Evolutionary conservation across 2,113 vertebrate genomes (phyloP).

Genomic region (Gavialis gangeticus): DNA sequence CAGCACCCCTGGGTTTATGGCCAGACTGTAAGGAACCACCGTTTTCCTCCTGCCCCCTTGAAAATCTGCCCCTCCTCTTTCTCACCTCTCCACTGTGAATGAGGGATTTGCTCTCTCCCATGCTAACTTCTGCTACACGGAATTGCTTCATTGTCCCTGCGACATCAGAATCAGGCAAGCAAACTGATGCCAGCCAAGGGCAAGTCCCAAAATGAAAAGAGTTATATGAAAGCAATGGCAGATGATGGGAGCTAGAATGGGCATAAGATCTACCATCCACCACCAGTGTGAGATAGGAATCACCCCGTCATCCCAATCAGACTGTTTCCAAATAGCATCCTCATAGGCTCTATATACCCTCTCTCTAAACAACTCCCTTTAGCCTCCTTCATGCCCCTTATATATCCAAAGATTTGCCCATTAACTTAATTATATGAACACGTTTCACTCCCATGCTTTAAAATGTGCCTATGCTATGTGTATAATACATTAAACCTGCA

Average conservation of each 20-base stretch:
- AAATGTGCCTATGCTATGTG: constrained; percentile 55
- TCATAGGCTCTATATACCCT: background rate
- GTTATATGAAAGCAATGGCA: background rate
- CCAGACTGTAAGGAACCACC: background rate
- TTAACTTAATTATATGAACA: constrained; percentile 68
- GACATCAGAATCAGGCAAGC: background rate
- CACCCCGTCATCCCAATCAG: background rate
- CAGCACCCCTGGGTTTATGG: background rate
- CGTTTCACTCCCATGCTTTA: constrained; percentile 14
- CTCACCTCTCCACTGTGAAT: background rate
- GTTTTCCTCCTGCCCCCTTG: background rate
- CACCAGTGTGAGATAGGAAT: background rate
- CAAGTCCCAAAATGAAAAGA: background rate
- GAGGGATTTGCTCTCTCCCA: background rate
- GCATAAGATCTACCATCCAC: background rate
- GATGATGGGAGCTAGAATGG: background rate
- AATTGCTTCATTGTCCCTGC: background rate
- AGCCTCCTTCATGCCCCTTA: constrained; percentile 46
- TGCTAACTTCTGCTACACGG: no score
- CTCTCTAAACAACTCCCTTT: constrained; percentile 15
- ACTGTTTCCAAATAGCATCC: background rate
- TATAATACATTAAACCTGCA: constrained; percentile 65
- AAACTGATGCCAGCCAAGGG: background rate
- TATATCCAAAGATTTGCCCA: constrained; percentile 31
- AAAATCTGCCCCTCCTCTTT: background rate